These are phyloP conservation scores for Helicolenus hilgendorfi DNA, from an alignment of 2,797 vertebrate genomes.

Conservation along the genomic window DNA sequence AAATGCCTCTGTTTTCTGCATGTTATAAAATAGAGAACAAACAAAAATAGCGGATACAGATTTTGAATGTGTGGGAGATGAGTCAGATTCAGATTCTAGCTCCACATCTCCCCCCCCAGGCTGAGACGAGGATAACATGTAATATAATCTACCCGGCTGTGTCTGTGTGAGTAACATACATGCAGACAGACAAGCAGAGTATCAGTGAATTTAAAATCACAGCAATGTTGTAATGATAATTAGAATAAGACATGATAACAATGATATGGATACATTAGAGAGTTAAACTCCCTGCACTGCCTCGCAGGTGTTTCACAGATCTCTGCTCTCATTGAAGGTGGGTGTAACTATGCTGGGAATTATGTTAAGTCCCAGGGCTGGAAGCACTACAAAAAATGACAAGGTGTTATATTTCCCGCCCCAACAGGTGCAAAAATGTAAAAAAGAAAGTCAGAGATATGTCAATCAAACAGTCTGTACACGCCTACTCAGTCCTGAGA, in stretches of 20 bases:
- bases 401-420: not conserved
- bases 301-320: not conserved
- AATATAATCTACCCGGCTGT: not conserved
- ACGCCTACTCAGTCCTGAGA: not conserved
- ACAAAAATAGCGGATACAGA: not conserved
- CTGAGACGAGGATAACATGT: conserved; percentile 54
- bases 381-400: not conserved
- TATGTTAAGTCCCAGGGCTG: not conserved
- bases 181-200: not conserved
- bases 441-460: not conserved
- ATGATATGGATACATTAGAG: not conserved
- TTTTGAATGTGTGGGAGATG: conserved; percentile 42
- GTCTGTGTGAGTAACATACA: conserved; percentile 15
- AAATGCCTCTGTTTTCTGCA: conserved; percentile 34
- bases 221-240: not conserved
- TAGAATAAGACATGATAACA: not conserved
- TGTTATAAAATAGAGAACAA: conserved; percentile 30
- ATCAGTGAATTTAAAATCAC: not conserved
- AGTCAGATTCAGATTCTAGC: conserved; percentile 54
- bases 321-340: not conserved
- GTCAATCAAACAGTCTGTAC: not conserved
- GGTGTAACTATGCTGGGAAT: not conserved
- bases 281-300: not conserved
- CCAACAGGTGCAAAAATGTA: not conserved
- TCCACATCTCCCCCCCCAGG: conserved; percentile 82